Evolutionary conservation across 2,888 invertebrate genomes (phyloP), one percentile per base, ranked within the genome.

Genomic region (Cataglyphis albicans): DNA sequence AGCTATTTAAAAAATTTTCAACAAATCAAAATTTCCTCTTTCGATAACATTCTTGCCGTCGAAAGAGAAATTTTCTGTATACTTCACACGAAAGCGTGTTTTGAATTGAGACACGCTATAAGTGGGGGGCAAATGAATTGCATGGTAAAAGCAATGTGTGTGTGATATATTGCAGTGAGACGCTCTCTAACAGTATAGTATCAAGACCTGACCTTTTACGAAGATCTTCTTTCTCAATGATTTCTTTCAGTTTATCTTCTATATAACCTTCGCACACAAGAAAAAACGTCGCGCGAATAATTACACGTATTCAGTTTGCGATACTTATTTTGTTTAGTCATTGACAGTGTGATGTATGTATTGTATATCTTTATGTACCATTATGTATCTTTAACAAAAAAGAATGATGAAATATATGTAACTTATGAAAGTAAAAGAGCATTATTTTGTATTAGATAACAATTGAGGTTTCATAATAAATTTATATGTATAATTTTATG

Each of bases 21-120:
- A 52, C 48, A 52, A 32, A 32, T 32, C 32, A 6, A 52, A 52
- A 52, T 59, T 63, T 72, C 52, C 52, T 15, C 76, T 18, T 81
- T 84, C 2, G 18, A 15, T n/a, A 38, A 41, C 3, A 15, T 25
- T 32, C 9, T 48, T 15, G 12, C 41, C 41, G 41, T 21, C 61
- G 78, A 85, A 89, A 85, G 84, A 89, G 89, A 89, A 84, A 87
- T 83, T 89, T 87, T 84, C 78, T 70, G 61, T 83, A 81, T 70
- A n/a, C 59, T 63, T 82, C 55, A 70, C 57, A 70, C 82, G 84
- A 84, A 83, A 87, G 65, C 76, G 81, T 59, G 78, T 74, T 76
- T 84, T 64, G 41, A 81, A 78, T 70, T 86, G 41, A n/a, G 21
- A 32, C 32, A 32, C 32, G 6, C 32, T n/a, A 9, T 41, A 15